phyloP scores from a whole-genome alignment of 2,113 vertebrate species.

The Hydropotes inermis region DNA sequence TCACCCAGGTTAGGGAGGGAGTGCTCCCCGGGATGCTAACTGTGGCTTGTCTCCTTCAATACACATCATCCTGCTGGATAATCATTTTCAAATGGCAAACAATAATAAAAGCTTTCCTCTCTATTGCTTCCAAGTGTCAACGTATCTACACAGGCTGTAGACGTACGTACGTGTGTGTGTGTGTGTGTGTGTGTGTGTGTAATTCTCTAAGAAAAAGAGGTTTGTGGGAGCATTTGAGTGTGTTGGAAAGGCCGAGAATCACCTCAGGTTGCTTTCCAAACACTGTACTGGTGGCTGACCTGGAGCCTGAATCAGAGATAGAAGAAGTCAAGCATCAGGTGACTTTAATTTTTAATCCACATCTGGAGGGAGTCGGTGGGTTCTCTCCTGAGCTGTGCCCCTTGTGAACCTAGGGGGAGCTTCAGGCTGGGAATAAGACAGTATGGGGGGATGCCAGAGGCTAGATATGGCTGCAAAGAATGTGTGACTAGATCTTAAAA shows the following conservation, averaged over 20 bases:
- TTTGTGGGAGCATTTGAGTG: not conserved
- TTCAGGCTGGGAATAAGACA: not conserved
- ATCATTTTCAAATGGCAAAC: slow-evolving; percentile 63
- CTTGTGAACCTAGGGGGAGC: not conserved
- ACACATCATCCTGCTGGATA: not conserved
- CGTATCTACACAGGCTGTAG: not conserved
- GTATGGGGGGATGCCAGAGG: not conserved
- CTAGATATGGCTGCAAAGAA: not conserved
- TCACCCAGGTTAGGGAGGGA: slow-evolving; percentile 45
- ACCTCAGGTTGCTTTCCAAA: not conserved
- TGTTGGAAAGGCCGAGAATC: not conserved
- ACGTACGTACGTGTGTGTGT: not conserved
- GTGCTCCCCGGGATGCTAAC: not conserved
- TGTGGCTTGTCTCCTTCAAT: not conserved
- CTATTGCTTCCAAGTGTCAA: slow-evolving; percentile 50
- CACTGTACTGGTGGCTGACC: not conserved
- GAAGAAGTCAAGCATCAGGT: not conserved
- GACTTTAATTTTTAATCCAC: not conserved
- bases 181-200: not conserved
- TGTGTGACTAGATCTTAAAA: not conserved
- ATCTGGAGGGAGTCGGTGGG: not conserved
- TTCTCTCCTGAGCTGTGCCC: not conserved
- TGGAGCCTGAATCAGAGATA: not conserved
- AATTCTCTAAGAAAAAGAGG: not conserved
- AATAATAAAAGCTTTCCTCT: slow-evolving; percentile 62